A percentile compares a stretch with the other conserved stretches of the same genome.
These are phyloP conservation scores for Palythoa grandiflora DNA, from an alignment of 92 coral and sea anemone genomes.

Conservation along the genomic window DNA sequence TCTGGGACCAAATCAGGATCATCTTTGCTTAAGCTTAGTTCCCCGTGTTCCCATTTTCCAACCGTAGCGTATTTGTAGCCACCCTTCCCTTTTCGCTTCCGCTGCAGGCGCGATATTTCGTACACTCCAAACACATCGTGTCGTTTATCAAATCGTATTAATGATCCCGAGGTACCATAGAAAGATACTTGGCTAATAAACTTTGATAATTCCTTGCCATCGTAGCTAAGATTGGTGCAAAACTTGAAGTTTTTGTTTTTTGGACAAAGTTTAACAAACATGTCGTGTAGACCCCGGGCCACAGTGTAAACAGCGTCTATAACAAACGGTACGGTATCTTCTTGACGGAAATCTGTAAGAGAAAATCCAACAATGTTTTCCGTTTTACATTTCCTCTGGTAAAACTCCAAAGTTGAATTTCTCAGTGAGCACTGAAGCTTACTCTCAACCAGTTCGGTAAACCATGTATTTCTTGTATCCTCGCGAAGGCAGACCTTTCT, in stretches of 20 bases:
- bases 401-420: slow-evolving; percentile 7
- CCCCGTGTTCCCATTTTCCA: slow-evolving; percentile 46
- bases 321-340: slow-evolving; percentile 47
- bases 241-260: slow-evolving; percentile 16
- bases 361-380: slow-evolving; percentile 3
- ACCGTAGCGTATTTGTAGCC: slow-evolving; percentile 16
- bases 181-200: slow-evolving; percentile 37
- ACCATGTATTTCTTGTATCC: slow-evolving; percentile 32
- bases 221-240: slow-evolving; percentile 35
- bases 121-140: slow-evolving; percentile 50
- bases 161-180: slow-evolving; percentile 43
- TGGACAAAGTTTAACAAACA: slow-evolving; percentile 31
- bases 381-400: not conserved
- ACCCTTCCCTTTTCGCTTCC: not conserved
- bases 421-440: slow-evolving; percentile 32
- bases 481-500: not conserved
- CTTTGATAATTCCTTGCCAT: slow-evolving; percentile 43
- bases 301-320: slow-evolving; percentile 58
- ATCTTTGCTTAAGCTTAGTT: slow-evolving; percentile 8
- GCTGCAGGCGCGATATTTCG: slow-evolving; percentile 29
- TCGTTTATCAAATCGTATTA: slow-evolving; percentile 27
- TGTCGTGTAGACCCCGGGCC: slow-evolving; percentile 48
- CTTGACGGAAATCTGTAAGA: slow-evolving; percentile 1
- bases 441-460: slow-evolving; percentile 25
- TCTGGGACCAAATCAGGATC: slow-evolving; percentile 16